phyloP scores from a whole-genome alignment of 2,113 vertebrate genomes.

The Misgurnus mizolepis region DNA sequence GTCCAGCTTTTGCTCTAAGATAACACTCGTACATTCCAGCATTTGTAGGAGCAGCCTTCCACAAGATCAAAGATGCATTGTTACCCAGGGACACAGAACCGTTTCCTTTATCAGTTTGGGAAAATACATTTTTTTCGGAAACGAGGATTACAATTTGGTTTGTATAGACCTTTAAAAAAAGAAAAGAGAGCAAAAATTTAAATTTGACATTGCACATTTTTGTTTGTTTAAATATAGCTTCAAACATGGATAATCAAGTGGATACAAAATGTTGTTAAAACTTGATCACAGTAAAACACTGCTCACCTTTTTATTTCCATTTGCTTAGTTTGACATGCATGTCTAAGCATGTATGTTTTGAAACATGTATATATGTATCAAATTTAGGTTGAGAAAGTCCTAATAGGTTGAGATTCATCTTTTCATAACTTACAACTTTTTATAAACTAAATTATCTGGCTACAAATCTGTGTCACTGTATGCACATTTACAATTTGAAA shows the following conservation, averaged over 20 bases:
- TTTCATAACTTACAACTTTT: no score
- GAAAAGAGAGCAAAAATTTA: background rate
- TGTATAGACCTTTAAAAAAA: background rate
- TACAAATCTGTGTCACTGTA: background rate
- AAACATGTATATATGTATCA: no score
- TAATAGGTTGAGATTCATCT: no score
- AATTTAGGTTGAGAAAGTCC: no score
- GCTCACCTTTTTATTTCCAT: no score
- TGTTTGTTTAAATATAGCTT: no score
- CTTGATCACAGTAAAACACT: no score
- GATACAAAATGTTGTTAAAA: no score
- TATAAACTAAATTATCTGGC: no score
- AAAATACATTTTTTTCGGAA: background rate
- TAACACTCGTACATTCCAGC: constrained; percentile 63
- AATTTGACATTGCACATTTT: background rate
- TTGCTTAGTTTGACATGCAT: no score
- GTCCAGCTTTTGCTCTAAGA: constrained; percentile 51
- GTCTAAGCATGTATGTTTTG: no score
- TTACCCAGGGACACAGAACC: background rate
- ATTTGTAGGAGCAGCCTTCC: constrained; percentile 44
- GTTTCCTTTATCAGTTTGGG: background rate
- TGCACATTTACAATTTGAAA: background rate
- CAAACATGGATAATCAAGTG: no score
- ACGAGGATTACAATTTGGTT: background rate
- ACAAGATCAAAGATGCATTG: constrained; percentile 49